Percentiles rank a stretch among this genome's conserved stretches.
phyloP scores from a whole-genome alignment of 2,888 invertebrate species.

The Pocota personata region DNA sequence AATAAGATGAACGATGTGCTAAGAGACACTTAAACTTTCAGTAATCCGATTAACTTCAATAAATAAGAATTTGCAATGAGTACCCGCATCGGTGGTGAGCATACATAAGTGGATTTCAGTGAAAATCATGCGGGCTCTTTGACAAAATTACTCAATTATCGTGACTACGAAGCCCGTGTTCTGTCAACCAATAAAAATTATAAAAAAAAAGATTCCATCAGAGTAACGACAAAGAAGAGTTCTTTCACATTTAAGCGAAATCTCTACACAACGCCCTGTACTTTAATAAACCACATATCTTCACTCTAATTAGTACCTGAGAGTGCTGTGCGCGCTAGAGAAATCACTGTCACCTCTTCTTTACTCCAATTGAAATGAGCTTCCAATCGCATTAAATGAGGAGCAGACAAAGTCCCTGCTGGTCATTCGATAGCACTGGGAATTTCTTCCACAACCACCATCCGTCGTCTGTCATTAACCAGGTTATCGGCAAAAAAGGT shows the following conservation, averaged over 20 bases:
- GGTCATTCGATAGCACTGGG: slow-evolving; percentile 63
- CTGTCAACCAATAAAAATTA: slow-evolving; percentile 38
- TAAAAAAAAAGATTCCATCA: not conserved
- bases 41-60: slow-evolving; percentile 47
- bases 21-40: slow-evolving; percentile 7
- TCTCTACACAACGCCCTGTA: not conserved
- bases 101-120: not conserved
- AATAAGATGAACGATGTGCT: not conserved
- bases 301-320: slow-evolving; percentile 46
- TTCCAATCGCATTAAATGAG: slow-evolving; percentile 55
- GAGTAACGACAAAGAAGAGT: slow-evolving; percentile 14
- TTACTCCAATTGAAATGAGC: slow-evolving; percentile 44
- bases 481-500: slow-evolving; percentile 65
- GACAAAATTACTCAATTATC: slow-evolving; percentile 64
- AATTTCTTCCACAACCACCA: slow-evolving; percentile 34
- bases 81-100: slow-evolving; percentile 28
- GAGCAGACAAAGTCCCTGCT: not conserved
- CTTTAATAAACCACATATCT: slow-evolving; percentile 10
- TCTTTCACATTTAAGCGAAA: slow-evolving; percentile 41
- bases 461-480: slow-evolving; percentile 58
- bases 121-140: slow-evolving; percentile 49
- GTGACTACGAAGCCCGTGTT: slow-evolving; percentile 48
- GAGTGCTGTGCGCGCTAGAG: not conserved
- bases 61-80: slow-evolving; percentile 7
- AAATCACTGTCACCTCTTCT: slow-evolving; percentile 11